Evolutionary conservation across 2,113 vertebrate species (phyloP).

Genomic region (Danionella cerebrum): DNA sequence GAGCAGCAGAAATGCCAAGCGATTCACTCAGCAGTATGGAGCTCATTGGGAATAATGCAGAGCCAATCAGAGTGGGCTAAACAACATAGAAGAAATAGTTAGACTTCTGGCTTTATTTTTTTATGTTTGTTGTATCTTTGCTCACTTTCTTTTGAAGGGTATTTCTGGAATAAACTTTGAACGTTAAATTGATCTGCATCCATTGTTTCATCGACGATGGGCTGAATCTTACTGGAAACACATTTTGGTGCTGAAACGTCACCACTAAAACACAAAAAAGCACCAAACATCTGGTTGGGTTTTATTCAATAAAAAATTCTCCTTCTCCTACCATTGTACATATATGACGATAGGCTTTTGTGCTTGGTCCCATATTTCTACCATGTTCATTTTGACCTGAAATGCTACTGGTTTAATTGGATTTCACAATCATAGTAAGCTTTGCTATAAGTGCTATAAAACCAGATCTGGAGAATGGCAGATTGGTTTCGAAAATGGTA

Average conservation of each 20-base stretch:
- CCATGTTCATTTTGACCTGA: no score
- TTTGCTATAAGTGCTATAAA: no score
- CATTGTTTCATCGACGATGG: constrained; percentile 67
- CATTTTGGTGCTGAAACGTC: constrained; percentile 74
- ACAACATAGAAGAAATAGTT: constrained; percentile 18
- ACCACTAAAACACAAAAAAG: constrained; percentile 66
- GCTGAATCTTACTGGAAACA: constrained; percentile 76
- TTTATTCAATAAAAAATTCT: neutral
- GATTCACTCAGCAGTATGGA: constrained; percentile 66
- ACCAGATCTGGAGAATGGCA: no score
- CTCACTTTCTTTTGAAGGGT: constrained; percentile 80
- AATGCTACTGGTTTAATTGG: no score
- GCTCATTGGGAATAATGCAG: constrained; percentile 64
- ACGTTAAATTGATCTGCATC: constrained; percentile 75
- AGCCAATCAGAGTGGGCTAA: constrained; percentile 74
- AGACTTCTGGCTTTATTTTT: no score
- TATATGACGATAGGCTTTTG: no score
- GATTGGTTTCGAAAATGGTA: no score
- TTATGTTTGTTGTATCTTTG: neutral
- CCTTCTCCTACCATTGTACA: no score
- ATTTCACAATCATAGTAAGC: no score
- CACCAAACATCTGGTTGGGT: neutral
- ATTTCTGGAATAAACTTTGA: constrained; percentile 77
- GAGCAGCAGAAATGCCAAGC: constrained; percentile 57
- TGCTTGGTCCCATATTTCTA: no score